Evolutionary conservation across 1,140 invertebrate species (phyloP).

Genomic region (Cydia pomonella): DNA sequence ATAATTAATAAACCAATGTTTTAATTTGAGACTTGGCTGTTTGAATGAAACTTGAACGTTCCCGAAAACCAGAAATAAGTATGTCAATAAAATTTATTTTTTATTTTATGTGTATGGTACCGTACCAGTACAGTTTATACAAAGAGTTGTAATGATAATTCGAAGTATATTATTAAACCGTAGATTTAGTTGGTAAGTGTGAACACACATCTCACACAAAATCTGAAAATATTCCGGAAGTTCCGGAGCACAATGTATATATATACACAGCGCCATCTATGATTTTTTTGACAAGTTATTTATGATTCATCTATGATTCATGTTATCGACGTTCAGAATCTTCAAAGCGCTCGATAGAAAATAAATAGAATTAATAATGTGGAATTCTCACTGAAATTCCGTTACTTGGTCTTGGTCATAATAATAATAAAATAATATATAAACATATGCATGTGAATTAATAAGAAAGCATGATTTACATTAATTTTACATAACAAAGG

Average conservation of each 20-base stretch:
- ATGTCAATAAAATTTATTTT: background rate
- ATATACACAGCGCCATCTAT: slow-evolving; percentile 2
- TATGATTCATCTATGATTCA: slow-evolving; percentile 9
- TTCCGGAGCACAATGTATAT: background rate
- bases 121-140: background rate
- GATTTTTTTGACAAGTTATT: background rate
- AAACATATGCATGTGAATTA: background rate
- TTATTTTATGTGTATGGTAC: background rate
- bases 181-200: no score
- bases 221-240: background rate
- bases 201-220: no score
- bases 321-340: background rate
- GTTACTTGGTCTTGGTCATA: no score
- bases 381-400: no score
- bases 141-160: background rate
- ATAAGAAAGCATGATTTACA: background rate
- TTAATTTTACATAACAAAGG: background rate
- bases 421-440: no score
- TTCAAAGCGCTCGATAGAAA: background rate
- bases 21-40: background rate
- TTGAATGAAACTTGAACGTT: background rate
- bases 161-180: no score
- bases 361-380: background rate
- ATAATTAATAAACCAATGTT: slow-evolving; percentile 1
- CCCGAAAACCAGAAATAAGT: background rate